These are phyloP conservation scores for Balaeniceps rex DNA, from an alignment of 2,113 vertebrate genomes.

Conservation along the genomic window DNA sequence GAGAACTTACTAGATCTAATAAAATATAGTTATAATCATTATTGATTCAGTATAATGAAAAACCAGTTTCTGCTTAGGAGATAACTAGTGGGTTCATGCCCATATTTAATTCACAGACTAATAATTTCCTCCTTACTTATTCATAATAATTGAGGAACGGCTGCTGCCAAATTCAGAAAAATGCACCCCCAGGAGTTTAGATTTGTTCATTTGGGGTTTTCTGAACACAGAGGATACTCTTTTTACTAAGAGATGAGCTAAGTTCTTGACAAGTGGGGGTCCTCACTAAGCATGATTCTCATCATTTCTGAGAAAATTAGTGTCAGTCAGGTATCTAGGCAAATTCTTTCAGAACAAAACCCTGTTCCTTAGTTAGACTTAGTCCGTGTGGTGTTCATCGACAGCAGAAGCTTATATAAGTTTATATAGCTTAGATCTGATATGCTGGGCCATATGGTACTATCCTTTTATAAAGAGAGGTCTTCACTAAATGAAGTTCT, in stretches of 20 bases:
- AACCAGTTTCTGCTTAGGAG: not conserved
- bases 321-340: not conserved
- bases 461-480: conserved; percentile 3
- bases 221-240: not conserved
- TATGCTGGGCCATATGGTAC: not conserved
- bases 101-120: conserved; percentile 15
- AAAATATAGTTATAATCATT: not conserved
- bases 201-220: not conserved
- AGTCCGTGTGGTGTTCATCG: not conserved
- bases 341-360: not conserved
- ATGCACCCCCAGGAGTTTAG: not conserved
- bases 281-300: not conserved
- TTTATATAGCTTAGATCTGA: not conserved
- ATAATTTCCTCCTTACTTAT: conserved; percentile 32
- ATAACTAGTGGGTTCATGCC: not conserved
- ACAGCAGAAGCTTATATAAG: conserved; percentile 15
- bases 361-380: not conserved
- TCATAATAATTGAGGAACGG: not conserved
- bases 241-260: not conserved
- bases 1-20: not conserved
- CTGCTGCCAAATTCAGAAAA: not conserved
- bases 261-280: not conserved
- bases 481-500: not conserved
- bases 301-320: not conserved
- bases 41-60: not conserved